Conservation (phyloP, 2,888 invertebrate species). For the Gnatocerus cornutus region DNA sequence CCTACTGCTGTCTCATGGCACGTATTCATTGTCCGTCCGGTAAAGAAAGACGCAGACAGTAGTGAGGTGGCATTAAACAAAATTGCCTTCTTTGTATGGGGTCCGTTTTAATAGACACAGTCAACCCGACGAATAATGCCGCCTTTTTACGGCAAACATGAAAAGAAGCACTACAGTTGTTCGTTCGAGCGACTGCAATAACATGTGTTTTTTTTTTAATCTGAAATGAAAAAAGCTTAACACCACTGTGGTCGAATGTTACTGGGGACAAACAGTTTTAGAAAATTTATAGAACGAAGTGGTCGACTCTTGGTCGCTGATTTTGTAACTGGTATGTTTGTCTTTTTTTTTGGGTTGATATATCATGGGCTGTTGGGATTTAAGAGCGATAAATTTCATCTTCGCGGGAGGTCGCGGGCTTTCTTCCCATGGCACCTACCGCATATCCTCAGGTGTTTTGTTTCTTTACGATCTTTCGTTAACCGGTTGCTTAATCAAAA, state of each 20-base stretch:
- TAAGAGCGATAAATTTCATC: constrained; percentile 14
- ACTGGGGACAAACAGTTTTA: constrained; percentile 65
- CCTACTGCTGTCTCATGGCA: constrained; percentile 47
- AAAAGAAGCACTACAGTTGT: constrained; percentile 45
- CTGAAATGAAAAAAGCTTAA: constrained; percentile 68
- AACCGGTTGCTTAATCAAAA: constrained; percentile 48
- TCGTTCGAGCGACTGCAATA: constrained; percentile 63
- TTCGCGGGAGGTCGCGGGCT: constrained; percentile 43
- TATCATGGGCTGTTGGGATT: background rate
- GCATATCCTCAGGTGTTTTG: constrained; percentile 40
- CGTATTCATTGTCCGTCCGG: constrained; percentile 1
- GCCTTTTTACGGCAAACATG: constrained; percentile 48
- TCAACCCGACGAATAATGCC: constrained; percentile 60
- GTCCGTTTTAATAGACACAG: constrained; percentile 70
- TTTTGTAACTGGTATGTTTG: constrained; percentile 38
- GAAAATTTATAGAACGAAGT: constrained; percentile 60
- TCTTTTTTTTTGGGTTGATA: constrained; percentile 20
- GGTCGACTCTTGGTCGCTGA: constrained; percentile 40
- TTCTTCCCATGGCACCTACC: constrained; percentile 42
- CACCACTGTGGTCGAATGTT: constrained; percentile 67
- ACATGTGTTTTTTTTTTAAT: constrained; percentile 70
- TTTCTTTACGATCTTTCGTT: constrained; percentile 13
- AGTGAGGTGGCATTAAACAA: constrained; percentile 39
- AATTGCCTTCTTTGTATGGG: constrained; percentile 69
- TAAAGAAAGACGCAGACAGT: constrained; percentile 28